phyloP scores from a whole-genome alignment of 2,113 vertebrate genomes.

The Pituophis catenifer region DNA sequence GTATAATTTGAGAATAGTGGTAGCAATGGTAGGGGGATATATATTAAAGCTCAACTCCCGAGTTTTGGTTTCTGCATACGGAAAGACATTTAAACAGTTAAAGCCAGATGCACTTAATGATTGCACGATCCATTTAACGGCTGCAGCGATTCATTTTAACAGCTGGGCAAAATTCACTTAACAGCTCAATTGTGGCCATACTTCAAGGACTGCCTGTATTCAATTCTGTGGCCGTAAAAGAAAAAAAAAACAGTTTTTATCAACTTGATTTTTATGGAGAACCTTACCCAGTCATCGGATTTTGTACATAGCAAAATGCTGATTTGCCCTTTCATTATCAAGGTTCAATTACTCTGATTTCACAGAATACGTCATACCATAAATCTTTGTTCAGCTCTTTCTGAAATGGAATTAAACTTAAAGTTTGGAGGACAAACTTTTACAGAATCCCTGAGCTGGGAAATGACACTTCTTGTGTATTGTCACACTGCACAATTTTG shows the following conservation, averaged over 20 bases:
- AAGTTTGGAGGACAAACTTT: background rate
- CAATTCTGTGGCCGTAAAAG: background rate
- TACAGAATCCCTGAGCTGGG: background rate
- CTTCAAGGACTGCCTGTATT: too few species aligned
- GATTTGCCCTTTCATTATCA: background rate
- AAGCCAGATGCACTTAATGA: background rate
- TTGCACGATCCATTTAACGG: too few species aligned
- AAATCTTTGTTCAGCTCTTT: background rate
- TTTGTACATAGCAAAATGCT: background rate
- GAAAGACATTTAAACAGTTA: background rate
- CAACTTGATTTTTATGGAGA: too few species aligned
- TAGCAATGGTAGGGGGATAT: background rate
- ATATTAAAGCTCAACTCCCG: too few species aligned
- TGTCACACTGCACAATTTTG: background rate
- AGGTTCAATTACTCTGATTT: background rate
- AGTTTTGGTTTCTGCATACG: background rate
- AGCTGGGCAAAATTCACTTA: too few species aligned
- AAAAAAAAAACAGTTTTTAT: background rate
- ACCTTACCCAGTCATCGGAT: too few species aligned
- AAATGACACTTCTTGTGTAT: background rate
- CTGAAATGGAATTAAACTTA: background rate
- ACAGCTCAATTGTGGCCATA: too few species aligned
- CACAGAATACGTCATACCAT: background rate
- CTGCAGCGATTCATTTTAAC: too few species aligned
- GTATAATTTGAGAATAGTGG: background rate